Conservation (phyloP, 2,888 invertebrate genomes). For the Cyclophora punctaria region DNA sequence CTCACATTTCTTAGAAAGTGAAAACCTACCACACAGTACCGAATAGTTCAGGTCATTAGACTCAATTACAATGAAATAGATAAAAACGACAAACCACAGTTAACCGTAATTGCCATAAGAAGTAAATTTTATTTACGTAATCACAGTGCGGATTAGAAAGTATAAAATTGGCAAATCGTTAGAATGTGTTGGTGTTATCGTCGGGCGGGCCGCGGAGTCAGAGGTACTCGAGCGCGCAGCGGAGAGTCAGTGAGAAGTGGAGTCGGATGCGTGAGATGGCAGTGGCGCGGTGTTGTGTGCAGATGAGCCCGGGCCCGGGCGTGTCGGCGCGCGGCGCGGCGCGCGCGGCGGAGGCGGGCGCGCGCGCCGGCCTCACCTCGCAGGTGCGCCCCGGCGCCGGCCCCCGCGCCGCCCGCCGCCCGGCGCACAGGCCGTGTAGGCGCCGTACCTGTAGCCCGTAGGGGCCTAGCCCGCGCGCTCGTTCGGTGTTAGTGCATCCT, state of each 20-base stretch:
- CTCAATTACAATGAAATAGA: conserved; percentile 16
- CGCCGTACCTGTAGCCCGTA: conserved; percentile 58
- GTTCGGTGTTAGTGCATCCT: conserved; percentile 69
- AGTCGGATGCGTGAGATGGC: conserved; percentile 60
- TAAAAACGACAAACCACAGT: conserved; percentile 7
- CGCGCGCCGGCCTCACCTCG: conserved; percentile 66
- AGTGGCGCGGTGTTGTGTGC: conserved; percentile 71
- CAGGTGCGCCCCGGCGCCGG: conserved; percentile 62
- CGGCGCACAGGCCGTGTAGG: conserved; percentile 67
- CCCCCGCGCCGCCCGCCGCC: conserved; percentile 54
- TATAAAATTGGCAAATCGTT: conserved; percentile 6
- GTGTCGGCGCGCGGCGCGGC: conserved; percentile 58
- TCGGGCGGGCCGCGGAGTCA: conserved; percentile 10
- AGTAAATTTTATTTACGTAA: conserved; percentile 4
- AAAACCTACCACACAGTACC: conserved; percentile 24
- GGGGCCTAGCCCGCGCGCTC: conserved; percentile 64
- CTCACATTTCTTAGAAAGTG: conserved; percentile 23
- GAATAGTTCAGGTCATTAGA: conserved; percentile 20
- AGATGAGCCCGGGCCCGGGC: conserved; percentile 69
- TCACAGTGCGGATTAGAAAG: conserved; percentile 10
- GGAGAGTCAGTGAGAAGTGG: conserved; percentile 73
- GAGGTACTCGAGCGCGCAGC: conserved; percentile 32
- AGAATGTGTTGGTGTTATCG: conserved; percentile 10
- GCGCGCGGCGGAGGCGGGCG: conserved; percentile 53
- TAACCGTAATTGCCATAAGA: conserved; percentile 1